A percentile compares a stretch with the other conserved stretches of the same genome.
phyloP scores from a whole-genome alignment of 92 coral and sea anemone genomes.

The Zoanthus sansibaricus region DNA sequence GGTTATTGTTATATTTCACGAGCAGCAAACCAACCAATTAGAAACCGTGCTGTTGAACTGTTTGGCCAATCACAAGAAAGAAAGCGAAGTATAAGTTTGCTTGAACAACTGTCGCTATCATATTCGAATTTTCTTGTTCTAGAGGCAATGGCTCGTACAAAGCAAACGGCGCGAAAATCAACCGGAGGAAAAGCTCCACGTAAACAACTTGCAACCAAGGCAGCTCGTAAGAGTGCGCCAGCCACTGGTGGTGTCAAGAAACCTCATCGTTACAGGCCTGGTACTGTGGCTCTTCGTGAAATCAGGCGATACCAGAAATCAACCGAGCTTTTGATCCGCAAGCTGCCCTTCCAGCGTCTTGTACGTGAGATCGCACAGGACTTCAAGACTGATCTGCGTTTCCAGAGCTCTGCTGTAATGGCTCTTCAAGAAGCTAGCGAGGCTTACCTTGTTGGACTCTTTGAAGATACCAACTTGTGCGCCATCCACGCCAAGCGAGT shows the following conservation, averaged over 20 bases:
- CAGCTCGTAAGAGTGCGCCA: slow-evolving; percentile 98
- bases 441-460: slow-evolving; percentile 83
- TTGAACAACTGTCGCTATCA: too few relatives aligned
- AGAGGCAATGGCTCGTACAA: slow-evolving; percentile 87
- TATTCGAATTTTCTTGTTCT: too few relatives aligned
- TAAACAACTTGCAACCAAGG: slow-evolving; percentile 95
- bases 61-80: too few relatives aligned
- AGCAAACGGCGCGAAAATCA: slow-evolving; percentile 95
- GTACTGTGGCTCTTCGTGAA: slow-evolving; percentile 81
- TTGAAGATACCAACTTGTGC: slow-evolving; percentile 89
- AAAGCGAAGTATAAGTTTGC: too few relatives aligned
- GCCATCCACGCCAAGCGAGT: slow-evolving; percentile 91
- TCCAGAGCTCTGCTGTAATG: slow-evolving; percentile 87
- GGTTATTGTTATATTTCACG: too few relatives aligned
- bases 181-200: slow-evolving; percentile 99
- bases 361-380: slow-evolving; percentile 56
- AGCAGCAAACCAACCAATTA: too few relatives aligned
- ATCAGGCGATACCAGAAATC: slow-evolving; percentile 11
- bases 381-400: slow-evolving; percentile 67
- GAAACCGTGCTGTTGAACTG: too few relatives aligned
- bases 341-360: neutral
- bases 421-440: slow-evolving; percentile 86
- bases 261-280: slow-evolving; percentile 98
- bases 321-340: neutral
- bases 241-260: slow-evolving; percentile 98